phyloP scores from a whole-genome alignment of 2,797 vertebrate genomes.

The Argyrosomus regius region DNA sequence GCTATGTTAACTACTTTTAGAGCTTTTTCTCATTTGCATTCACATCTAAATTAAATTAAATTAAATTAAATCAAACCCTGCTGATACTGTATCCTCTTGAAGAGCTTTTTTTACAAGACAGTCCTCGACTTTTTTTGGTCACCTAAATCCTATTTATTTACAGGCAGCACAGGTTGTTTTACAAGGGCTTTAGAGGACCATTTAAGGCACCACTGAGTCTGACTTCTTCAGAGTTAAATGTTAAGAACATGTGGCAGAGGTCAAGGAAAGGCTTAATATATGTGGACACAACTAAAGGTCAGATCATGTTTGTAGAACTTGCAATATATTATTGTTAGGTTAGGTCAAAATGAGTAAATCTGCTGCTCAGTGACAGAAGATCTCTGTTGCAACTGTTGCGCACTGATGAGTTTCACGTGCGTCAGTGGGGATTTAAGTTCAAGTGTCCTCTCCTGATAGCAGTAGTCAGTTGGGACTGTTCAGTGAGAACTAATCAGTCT shows the following conservation, averaged over 20 bases:
- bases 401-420: conserved; percentile 24
- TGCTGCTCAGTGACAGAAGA: conserved; percentile 11
- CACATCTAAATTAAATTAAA: conserved; percentile 9
- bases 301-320: conserved; percentile 29
- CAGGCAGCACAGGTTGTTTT: conserved; percentile 17
- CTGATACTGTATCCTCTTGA: neutral
- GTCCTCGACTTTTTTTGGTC: conserved; percentile 19
- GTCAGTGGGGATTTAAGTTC: conserved; percentile 48
- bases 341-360: conserved; percentile 15
- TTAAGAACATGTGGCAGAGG: conserved; percentile 32
- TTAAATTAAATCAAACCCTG: neutral
- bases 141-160: conserved; percentile 23
- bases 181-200: conserved; percentile 8
- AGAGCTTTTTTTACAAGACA: conserved; percentile 37
- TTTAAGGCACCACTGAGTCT: conserved; percentile 39
- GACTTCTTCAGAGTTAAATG: conserved; percentile 35
- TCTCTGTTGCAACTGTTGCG: conserved; percentile 8
- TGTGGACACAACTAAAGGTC: neutral
- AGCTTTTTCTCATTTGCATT: conserved; percentile 27
- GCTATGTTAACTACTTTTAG: conserved; percentile 38
- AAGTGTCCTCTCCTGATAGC: conserved; percentile 47
- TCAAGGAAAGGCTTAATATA: conserved; percentile 17
- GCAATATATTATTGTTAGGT: conserved; percentile 21
- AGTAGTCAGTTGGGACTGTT: conserved; percentile 61
- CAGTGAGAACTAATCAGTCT: conserved; percentile 62